These are phyloP conservation scores for Lochmaea capreae DNA, from an alignment of 2,888 invertebrate species.

Conservation along the genomic window DNA sequence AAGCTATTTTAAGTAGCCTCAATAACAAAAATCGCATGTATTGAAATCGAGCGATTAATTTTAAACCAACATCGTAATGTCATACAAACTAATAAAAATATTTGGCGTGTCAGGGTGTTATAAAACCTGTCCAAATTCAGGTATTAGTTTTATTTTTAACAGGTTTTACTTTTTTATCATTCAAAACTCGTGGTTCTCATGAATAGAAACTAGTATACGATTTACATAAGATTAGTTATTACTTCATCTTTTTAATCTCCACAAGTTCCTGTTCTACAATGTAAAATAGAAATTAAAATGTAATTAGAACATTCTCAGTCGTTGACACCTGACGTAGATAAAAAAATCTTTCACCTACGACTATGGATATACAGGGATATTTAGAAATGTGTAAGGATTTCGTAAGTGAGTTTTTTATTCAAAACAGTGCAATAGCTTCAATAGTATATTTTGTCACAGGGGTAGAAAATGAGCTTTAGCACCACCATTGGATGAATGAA, in stretches of 20 bases:
- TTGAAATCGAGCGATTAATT: too few relatives aligned
- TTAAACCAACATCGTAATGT: too few relatives aligned
- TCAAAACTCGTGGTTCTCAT: neutral
- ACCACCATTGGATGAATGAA: too few relatives aligned
- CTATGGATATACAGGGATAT: neutral
- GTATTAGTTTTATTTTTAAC: neutral
- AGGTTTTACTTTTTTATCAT: neutral
- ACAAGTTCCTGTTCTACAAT: constrained; percentile 11
- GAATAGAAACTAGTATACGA: constrained; percentile 8
- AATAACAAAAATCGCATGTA: too few relatives aligned
- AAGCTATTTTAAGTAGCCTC: too few relatives aligned
- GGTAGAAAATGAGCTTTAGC: too few relatives aligned
- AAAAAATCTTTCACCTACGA: neutral
- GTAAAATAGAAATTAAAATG: constrained; percentile 14
- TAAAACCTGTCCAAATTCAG: neutral
- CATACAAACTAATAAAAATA: too few relatives aligned
- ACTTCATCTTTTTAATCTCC: constrained; percentile 6
- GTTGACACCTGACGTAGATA: neutral
- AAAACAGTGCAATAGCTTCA: too few relatives aligned
- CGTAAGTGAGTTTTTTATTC: too few relatives aligned
- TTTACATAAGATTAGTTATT: constrained; percentile 15
- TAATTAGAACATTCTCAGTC: constrained; percentile 17
- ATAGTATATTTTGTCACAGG: too few relatives aligned
- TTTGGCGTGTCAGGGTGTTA: too few relatives aligned
- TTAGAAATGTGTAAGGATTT: neutral